These are phyloP conservation scores for Dolichallabes microphthalmus DNA, from an alignment of 2,113 vertebrate species.

Conservation along the genomic window DNA sequence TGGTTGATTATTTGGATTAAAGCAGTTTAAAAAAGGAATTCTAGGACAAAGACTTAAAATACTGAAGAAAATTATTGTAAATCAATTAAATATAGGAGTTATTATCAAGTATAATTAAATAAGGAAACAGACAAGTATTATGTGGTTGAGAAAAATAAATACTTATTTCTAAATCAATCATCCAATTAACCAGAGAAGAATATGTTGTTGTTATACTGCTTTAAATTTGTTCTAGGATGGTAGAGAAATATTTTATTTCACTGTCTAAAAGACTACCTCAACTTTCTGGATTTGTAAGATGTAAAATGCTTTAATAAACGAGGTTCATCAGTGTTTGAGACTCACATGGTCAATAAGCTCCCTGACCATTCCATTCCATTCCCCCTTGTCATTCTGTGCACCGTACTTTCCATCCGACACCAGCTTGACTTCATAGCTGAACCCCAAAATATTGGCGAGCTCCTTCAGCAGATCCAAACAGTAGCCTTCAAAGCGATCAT, in stretches of 20 bases:
- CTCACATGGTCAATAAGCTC: slow-evolving; percentile 98
- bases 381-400: slow-evolving; percentile 95
- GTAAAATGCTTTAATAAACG: not conserved
- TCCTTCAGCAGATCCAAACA: slow-evolving; percentile 95
- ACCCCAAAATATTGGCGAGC: slow-evolving; percentile 92
- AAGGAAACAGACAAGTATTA: not conserved
- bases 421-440: slow-evolving; percentile 92
- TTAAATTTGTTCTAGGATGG: not conserved
- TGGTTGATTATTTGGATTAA: not conserved
- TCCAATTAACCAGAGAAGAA: not conserved
- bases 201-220: not conserved
- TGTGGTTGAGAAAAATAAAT: not conserved
- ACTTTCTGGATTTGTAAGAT: not conserved
- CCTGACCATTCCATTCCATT: slow-evolving; percentile 99
- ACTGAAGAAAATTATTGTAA: not conserved
- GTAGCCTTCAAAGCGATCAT: slow-evolving; percentile 96
- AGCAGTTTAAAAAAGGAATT: not conserved
- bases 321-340: not conserved
- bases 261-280: not conserved
- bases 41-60: not conserved
- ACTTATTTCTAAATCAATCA: not conserved
- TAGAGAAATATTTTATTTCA: not conserved
- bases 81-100: not conserved
- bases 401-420: slow-evolving; percentile 96
- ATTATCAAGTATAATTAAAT: not conserved